A percentile compares a stretch with the other conserved stretches of the same genome.
These are phyloP conservation scores for Champsocephalus esox DNA, from an alignment of 2,797 vertebrate species.

Conservation along the genomic window DNA sequence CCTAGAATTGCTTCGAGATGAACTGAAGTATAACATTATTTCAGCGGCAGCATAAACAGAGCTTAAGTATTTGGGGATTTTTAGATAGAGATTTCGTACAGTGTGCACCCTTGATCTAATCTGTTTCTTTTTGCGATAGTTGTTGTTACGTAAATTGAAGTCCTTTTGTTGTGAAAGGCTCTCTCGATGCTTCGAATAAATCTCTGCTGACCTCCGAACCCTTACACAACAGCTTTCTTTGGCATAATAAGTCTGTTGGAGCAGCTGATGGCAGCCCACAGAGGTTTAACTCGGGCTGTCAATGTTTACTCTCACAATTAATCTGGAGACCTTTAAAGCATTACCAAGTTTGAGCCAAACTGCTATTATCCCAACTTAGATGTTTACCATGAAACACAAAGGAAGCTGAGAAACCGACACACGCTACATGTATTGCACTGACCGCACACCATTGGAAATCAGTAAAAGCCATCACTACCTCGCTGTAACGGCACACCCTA, in stretches of 20 bases:
- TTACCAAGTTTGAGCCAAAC: too few species aligned
- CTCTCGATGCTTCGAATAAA: constrained; percentile 21
- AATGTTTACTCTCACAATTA: too few species aligned
- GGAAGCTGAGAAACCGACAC: too few species aligned
- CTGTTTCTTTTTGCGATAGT: neutral
- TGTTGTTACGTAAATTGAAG: constrained; percentile 22
- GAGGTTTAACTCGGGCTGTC: too few species aligned
- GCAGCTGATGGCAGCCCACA: constrained; percentile 5
- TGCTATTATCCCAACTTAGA: too few species aligned
- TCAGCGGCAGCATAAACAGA: neutral
- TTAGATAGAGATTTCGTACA: neutral
- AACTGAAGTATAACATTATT: neutral
- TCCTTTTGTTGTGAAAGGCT: constrained; percentile 23
- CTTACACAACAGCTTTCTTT: constrained; percentile 4
- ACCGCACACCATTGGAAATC: too few species aligned
- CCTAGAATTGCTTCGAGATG: neutral
- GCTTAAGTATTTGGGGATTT: constrained; percentile 14
- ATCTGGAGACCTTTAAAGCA: too few species aligned
- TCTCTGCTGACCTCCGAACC: neutral
- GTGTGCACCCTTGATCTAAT: constrained; percentile 9
- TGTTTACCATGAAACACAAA: too few species aligned
- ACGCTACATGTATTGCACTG: too few species aligned
- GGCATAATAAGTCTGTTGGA: neutral
- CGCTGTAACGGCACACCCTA: too few species aligned
- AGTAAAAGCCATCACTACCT: too few species aligned